Evolutionary conservation across 2,113 vertebrate genomes (phyloP).

Genomic region (Nanorana parkeri): DNA sequence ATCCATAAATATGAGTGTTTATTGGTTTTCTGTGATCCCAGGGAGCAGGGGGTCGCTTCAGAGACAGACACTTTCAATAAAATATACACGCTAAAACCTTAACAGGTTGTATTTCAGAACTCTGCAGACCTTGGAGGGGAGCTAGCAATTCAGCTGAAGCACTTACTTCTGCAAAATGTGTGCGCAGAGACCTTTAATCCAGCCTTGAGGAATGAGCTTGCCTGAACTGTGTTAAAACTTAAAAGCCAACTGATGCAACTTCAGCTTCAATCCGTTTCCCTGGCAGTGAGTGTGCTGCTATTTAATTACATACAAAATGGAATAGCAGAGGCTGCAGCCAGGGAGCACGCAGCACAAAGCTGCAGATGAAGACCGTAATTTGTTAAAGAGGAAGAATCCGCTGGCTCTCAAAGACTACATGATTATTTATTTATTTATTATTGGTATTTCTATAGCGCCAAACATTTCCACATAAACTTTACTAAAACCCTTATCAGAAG

Average conservation of each 20-base stretch:
- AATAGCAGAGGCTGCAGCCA: not conserved
- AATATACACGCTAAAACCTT: conserved; percentile 25
- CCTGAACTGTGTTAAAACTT: conserved; percentile 38
- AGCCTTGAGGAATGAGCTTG: conserved; percentile 36
- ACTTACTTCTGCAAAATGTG: conserved; percentile 17
- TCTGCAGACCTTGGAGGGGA: not conserved
- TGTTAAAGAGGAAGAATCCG: not conserved
- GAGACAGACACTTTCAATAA: not conserved
- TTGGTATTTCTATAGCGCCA: too few species aligned
- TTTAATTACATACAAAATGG: conserved; percentile 25
- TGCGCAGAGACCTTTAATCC: conserved; percentile 27
- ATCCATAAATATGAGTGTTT: too few species aligned
- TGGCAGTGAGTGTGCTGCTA: not conserved
- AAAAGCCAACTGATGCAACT: conserved; percentile 27
- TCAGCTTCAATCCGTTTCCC: not conserved
- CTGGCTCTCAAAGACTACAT: too few species aligned
- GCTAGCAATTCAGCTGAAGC: conserved; percentile 1
- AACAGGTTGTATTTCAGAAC: not conserved
- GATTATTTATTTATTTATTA: too few species aligned
- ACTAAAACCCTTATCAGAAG: too few species aligned
- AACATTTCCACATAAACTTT: too few species aligned
- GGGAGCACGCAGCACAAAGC: not conserved
- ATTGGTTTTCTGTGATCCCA: not conserved
- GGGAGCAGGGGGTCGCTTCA: too few species aligned
- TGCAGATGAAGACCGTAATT: not conserved